phyloP scores from a whole-genome alignment of 2,888 invertebrate genomes.

The Sinotaia quadrata region DNA sequence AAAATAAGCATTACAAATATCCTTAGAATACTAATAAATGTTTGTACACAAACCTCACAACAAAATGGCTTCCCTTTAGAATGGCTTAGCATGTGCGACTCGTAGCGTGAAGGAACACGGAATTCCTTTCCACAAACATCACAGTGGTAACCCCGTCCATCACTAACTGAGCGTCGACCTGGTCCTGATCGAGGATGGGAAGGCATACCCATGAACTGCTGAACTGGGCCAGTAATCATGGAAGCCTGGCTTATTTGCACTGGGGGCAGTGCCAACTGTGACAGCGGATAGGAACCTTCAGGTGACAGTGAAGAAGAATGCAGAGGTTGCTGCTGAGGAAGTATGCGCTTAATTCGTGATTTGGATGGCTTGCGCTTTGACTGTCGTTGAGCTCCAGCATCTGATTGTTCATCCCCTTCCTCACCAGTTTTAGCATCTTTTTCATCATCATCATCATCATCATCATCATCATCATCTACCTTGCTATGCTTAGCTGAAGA shows the following conservation, averaged over 20 bases:
- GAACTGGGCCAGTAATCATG: slow-evolving; percentile 1
- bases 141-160: slow-evolving; percentile 30
- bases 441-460: slow-evolving; percentile 20
- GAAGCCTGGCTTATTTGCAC: background rate
- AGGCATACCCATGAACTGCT: background rate
- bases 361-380: slow-evolving; percentile 41
- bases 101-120: slow-evolving; percentile 39
- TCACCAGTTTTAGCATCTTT: slow-evolving; percentile 2
- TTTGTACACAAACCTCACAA: slow-evolving; percentile 31
- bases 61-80: slow-evolving; percentile 40
- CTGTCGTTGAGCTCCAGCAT: slow-evolving; percentile 13
- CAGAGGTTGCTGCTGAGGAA: slow-evolving; percentile 20
- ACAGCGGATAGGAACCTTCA: slow-evolving; percentile 1
- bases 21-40: no score
- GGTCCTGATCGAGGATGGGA: background rate
- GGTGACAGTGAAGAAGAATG: slow-evolving; percentile 1
- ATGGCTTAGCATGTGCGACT: slow-evolving; percentile 40
- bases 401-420: slow-evolving; percentile 18
- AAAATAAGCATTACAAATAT: no score
- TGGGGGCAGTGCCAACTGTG: background rate
- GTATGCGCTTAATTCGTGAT: slow-evolving; percentile 39
- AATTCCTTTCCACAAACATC: slow-evolving; percentile 39
- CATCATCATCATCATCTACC: slow-evolving; percentile 4
- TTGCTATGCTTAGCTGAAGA: slow-evolving; percentile 2
- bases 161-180: background rate